Conservation (phyloP, 2,797 vertebrate genomes). For the Melanotaenia nigrans region DNA sequence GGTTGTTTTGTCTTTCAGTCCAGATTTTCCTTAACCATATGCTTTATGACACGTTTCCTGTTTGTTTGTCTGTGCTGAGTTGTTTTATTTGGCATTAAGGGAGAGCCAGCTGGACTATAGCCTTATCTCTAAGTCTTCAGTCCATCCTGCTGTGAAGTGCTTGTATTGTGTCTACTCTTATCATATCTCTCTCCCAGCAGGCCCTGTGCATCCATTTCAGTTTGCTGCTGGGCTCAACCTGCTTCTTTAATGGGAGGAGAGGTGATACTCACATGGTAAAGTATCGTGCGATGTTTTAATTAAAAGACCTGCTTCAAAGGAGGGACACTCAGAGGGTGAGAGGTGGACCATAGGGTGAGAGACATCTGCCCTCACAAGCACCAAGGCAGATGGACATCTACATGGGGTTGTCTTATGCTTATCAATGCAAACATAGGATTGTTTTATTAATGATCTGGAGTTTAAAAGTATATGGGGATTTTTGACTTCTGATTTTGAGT, state of each 20-base stretch:
- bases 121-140: slow-evolving; percentile 39
- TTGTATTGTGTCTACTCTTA: slow-evolving; percentile 73
- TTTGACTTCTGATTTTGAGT: neutral
- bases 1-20: neutral
- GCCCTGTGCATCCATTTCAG: slow-evolving; percentile 41
- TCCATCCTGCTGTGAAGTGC: slow-evolving; percentile 62
- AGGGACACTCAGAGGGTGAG: slow-evolving; percentile 66
- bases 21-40: neutral
- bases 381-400: slow-evolving; percentile 80
- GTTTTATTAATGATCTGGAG: slow-evolving; percentile 32
- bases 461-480: slow-evolving; percentile 9
- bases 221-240: slow-evolving; percentile 46
- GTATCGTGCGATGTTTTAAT: slow-evolving; percentile 74
- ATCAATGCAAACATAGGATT: slow-evolving; percentile 64
- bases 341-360: slow-evolving; percentile 71
- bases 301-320: slow-evolving; percentile 72
- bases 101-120: slow-evolving; percentile 44
- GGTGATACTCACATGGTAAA: slow-evolving; percentile 43
- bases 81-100: slow-evolving; percentile 34
- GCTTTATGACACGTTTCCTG: slow-evolving; percentile 8
- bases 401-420: slow-evolving; percentile 62
- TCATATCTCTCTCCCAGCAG: slow-evolving; percentile 69
- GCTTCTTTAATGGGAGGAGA: slow-evolving; percentile 38
- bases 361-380: slow-evolving; percentile 80
- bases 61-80: slow-evolving; percentile 1